phyloP scores from a whole-genome alignment of 2,113 vertebrate species.

The Hipposideros armiger region DNA sequence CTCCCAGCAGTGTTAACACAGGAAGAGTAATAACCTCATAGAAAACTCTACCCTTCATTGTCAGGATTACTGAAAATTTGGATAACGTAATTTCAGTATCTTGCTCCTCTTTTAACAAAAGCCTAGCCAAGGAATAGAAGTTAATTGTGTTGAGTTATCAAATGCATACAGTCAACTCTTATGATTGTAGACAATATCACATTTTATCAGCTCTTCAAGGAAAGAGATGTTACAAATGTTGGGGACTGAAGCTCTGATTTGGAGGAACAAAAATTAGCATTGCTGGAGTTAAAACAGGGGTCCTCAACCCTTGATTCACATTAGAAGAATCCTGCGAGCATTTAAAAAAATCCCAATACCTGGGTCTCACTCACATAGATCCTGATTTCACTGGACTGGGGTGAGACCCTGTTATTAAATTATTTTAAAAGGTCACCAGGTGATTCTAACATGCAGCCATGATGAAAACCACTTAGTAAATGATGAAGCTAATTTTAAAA shows the following conservation, averaged over 20 bases:
- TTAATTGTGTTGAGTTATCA: not conserved
- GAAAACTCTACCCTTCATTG: not conserved
- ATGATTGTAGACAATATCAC: constrained; percentile 1
- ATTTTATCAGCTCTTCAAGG: constrained; percentile 54
- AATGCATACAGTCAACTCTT: constrained; percentile 35
- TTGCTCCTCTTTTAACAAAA: constrained; percentile 38
- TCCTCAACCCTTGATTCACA: constrained; percentile 31
- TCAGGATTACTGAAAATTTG: constrained; percentile 22
- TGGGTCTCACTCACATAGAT: constrained; percentile 34
- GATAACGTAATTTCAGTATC: constrained; percentile 23
- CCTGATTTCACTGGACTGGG: not conserved
- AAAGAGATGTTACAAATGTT: constrained; percentile 34
- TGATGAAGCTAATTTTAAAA: constrained; percentile 26
- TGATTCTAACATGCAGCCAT: constrained; percentile 43
- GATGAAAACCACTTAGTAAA: constrained; percentile 28
- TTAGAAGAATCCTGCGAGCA: constrained; percentile 44
- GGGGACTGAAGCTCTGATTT: not conserved
- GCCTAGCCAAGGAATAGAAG: not conserved
- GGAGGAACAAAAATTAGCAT: constrained; percentile 9
- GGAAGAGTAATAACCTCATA: not conserved
- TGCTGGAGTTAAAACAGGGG: constrained; percentile 4
- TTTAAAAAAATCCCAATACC: constrained; percentile 10
- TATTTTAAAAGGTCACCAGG: constrained; percentile 46
- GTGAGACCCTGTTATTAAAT: constrained; percentile 40
- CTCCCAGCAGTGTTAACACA: not conserved